A percentile compares a stretch with the other conserved stretches of the same genome.
These are phyloP conservation scores for Pogonus chalceus DNA, from an alignment of 1,140 invertebrate genomes.

Conservation along the genomic window DNA sequence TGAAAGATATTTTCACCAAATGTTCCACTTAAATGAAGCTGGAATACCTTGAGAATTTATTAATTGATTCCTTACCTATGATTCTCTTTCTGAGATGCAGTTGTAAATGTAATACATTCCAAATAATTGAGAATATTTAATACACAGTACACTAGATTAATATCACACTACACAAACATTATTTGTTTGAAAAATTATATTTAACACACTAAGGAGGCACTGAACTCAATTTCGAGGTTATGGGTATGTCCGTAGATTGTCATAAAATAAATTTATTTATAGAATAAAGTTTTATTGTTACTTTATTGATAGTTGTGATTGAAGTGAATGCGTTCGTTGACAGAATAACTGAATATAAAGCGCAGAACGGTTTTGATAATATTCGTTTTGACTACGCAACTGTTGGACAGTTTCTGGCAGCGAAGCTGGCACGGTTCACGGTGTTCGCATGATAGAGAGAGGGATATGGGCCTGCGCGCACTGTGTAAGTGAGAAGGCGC, in stretches of 20 bases:
- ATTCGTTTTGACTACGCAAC: neutral
- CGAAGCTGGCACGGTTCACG: constrained; percentile 9
- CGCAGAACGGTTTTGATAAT: neutral
- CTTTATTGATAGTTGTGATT: neutral
- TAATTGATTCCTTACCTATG: neutral
- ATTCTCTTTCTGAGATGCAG: neutral
- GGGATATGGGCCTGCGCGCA: constrained; percentile 4
- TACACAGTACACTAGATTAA: neutral
- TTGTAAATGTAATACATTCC: neutral
- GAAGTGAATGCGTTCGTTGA: neutral
- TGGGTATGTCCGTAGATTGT: neutral
- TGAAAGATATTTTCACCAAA: neutral
- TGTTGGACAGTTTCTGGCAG: neutral
- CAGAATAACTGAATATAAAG: neutral
- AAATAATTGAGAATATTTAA: neutral
- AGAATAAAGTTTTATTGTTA: neutral
- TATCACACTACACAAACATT: neutral
- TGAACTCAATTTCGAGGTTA: neutral
- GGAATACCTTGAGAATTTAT: neutral
- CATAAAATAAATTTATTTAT: neutral
- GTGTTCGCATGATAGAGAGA: neutral
- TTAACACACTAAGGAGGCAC: neutral
- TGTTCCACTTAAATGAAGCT: neutral
- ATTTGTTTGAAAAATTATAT: neutral
- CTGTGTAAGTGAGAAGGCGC: constrained; percentile 5